These are phyloP conservation scores for Cacatua alba DNA, from an alignment of 2,113 vertebrate species.

Conservation along the genomic window DNA sequence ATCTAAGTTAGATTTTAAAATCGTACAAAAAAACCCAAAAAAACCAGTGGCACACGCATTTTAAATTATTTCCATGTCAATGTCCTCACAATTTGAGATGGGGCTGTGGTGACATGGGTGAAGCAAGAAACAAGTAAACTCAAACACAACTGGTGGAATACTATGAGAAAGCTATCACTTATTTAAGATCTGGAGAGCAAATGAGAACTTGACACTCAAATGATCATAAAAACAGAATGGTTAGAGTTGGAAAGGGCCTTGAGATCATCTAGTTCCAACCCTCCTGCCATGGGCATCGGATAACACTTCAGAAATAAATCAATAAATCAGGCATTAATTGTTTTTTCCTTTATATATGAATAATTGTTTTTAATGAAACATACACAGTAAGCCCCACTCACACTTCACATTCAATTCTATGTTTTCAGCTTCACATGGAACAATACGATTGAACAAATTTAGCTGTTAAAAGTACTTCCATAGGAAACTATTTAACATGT, in stretches of 20 bases:
- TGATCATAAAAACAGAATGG: background rate
- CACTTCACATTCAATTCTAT: background rate
- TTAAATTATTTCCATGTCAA: background rate
- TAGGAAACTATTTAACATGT: background rate
- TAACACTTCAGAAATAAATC: background rate
- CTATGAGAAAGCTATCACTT: background rate
- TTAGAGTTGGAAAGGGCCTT: background rate
- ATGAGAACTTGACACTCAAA: background rate
- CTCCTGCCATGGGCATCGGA: background rate
- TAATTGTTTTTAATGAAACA: background rate
- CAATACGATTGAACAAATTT: background rate
- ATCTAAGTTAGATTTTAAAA: background rate
- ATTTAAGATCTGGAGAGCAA: background rate
- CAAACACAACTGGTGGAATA: background rate
- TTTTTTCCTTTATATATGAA: background rate
- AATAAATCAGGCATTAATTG: background rate
- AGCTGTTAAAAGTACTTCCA: background rate
- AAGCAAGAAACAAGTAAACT: background rate
- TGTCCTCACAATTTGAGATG: background rate
- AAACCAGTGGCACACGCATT: background rate
- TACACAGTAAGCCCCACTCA: accelerated
- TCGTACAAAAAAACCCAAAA: background rate
- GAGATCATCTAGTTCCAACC: background rate
- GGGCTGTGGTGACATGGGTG: background rate
- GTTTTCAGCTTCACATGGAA: background rate